phyloP scores from a whole-genome alignment of 2,797 vertebrate genomes.

The Danio aesculapii region DNA sequence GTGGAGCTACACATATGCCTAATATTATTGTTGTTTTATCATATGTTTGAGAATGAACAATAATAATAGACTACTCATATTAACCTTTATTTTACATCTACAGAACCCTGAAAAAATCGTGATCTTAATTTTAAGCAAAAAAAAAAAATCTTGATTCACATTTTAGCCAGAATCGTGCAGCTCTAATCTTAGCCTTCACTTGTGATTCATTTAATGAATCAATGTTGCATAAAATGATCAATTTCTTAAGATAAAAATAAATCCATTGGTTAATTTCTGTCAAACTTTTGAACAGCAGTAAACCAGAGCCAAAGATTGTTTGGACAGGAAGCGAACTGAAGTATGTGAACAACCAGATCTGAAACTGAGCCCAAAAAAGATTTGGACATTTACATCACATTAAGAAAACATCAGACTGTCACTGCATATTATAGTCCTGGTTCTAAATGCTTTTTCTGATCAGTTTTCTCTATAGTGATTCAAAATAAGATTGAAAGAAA shows the following conservation, averaged over 20 bases:
- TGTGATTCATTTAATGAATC: not conserved
- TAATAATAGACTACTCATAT: no score
- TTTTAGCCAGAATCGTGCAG: no score
- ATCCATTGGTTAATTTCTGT: not conserved
- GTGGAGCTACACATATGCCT: no score
- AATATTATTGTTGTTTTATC: no score
- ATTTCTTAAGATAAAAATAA: not conserved
- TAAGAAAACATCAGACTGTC: not conserved
- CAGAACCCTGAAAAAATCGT: no score
- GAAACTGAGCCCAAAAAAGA: not conserved
- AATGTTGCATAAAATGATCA: not conserved
- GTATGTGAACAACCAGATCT: not conserved
- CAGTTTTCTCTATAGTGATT: not conserved
- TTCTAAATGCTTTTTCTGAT: not conserved
- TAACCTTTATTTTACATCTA: no score
- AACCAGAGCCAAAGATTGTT: conserved; percentile 1
- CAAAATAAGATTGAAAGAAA: not conserved
- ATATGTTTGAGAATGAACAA: no score
- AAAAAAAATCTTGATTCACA: no score
- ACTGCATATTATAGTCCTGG: not conserved
- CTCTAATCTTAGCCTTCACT: no score
- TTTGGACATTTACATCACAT: not conserved
- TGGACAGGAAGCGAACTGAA: conserved; percentile 13
- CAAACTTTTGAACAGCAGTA: not conserved
- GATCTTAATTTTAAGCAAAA: no score